Base-by-base conservation (phyloP, 1,140 invertebrate genomes). In the Lepidostoma basale region DNA sequence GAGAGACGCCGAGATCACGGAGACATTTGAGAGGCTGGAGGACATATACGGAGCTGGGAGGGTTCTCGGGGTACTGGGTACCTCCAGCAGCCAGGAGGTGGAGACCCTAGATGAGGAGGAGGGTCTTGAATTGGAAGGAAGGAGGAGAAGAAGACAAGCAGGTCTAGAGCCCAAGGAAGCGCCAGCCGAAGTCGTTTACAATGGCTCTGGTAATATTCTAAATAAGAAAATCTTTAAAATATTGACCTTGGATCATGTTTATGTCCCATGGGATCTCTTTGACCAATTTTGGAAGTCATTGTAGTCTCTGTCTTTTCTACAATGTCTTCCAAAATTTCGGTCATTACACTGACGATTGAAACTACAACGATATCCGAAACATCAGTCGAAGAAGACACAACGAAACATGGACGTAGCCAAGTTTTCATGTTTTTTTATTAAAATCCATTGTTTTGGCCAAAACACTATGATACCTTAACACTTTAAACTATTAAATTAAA, bases 21-120 rank as follows among this genome's bases (percentile, higher is more conserved):
- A 83, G 56, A 82, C 81, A 12, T 87, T 83, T 70, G 81, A 82
- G 1, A 77, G 85, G 18, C 79, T 85, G 0, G 73, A 85, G 67
- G 81, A 82, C 39, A 83, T 84, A 14, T 85, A 86, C 68, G 85
- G 85, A 0, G 73, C 76, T 4, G 85, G 85, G 0, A 75, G 80
- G 28, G 84, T 87, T 1, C 71, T 87, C 9, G 85, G 85, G 1
- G 84, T 86, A 22, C 69, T 87, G 69, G 85, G 84, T 73, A 78
- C 73, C 40, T 77, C 75, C 20, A 75, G 75, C 56, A 74, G 75
- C 52, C 75, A 78, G 33, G 74, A 75, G 0, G 64, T 47, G 0
- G 77, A 79, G 52, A 74, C 71, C 18, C 68, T 77, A 20, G 74
- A 77, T 36, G 20, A 59, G 1, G 10, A 25, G 18, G 62, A 45